Evolutionary conservation across 92 coral and sea anemone species (phyloP), one percentile per base, ranked within the genome.

Genomic region (Chrysogorgia sp.): DNA sequence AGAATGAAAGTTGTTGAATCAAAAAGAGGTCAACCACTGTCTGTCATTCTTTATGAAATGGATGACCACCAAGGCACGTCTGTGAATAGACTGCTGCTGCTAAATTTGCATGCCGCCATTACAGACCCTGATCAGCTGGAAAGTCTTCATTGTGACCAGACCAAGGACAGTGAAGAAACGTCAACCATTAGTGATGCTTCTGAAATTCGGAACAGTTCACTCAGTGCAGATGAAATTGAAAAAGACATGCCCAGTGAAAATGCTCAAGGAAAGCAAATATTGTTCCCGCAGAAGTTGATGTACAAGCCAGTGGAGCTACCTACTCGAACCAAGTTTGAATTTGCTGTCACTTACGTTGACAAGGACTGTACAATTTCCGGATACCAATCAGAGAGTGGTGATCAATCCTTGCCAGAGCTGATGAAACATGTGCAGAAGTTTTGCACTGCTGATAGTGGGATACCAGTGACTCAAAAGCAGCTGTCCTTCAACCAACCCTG

Each of bases 301-400:
- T 94, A 91, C 89, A 67, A 60, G 21, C 91, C 97, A 12, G 89
- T 93, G 1, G 67, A 79, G 21, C 22, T 89, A 15, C 98, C 98
- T 0, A 45, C 21, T 7, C 69, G 22, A 12, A 85, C 56, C 23
- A 85, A 64, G 25, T 94, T 94, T 66, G 87, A 87, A 71, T 90
- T 90, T 15, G 96, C 90, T 10, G 88, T 94, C 43, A 94, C 97
- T 0, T 94, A 69, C 58, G 92, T 94, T 71, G 98, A 93, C 32
- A 70, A 88, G 22, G 91, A 94, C 53, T 96, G 98, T 10, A 89
- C 74, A n/a, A 88, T 94, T 29, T 94, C 85, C 49, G 98, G 92
- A 33, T 93, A 89, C 83, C 96, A 91, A 58, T 71, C 88, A 35
- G 92, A 91, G 52, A 91, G 82, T 45, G 90, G 92, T 72, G 92